Base-by-base conservation (phyloP, 2,797 vertebrate genomes). In the Anniella stebbinsi region DNA sequence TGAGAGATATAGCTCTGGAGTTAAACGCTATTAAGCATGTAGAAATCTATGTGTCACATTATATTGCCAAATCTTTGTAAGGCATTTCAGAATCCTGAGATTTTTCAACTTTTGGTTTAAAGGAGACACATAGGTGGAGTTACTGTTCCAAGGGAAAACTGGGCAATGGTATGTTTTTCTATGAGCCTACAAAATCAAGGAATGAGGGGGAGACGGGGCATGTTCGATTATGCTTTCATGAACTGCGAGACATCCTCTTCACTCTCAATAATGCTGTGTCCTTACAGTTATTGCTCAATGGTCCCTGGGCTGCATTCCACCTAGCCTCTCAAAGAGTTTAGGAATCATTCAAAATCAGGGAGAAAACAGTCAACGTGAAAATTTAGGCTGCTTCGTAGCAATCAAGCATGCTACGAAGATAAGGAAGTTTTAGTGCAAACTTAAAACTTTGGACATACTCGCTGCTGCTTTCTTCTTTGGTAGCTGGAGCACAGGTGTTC, bases 401-500 rank as follows among this genome's bases (percentile, higher is more conserved):
- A 41, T 11, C 15, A 38, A 77, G 4, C 48, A 13, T 84, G 66
- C 60, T 77, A n/a, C 57, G 9, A 10, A 77, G 33, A 21, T 6
- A 73, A 10, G 8, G 33, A 60, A 25, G 10, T 36, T 36, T 80
- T 38, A 25, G 21, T 80, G 13, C 21, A 57, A 33, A 57, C 23
- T 13, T 70, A n/a, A 87, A n/a, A 63, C 18, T 23, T 18, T 11
- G 76, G 91, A 93, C 91, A 0, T 94, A 97, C 97, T 93, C 82
- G 86, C 12, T n/a, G 87, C 17, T 3, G 69, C 89, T 80, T 95
- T 97, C 86, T 94, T 96, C 86, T 94, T 96, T 78, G 93, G 72
- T 0, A 88, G 30, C 25, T 88, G 95, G 10, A 70, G 80, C 36
- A 63, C 0, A 41, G 91, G 88, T n/a, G 80, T 93, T 25, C 23